phyloP scores from a whole-genome alignment of 2,113 vertebrate species.

The Leiothrix lutea region DNA sequence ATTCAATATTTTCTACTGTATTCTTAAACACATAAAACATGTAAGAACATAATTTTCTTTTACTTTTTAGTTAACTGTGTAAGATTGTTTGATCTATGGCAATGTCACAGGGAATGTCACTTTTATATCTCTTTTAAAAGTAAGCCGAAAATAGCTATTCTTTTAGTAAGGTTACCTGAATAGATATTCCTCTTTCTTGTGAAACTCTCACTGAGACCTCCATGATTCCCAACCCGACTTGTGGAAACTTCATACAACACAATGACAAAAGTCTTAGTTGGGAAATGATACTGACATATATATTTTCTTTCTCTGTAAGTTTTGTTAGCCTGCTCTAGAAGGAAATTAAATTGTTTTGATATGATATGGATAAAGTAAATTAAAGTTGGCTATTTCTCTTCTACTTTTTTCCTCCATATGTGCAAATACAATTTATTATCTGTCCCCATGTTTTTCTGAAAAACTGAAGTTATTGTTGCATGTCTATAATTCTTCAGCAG shows the following conservation, averaged over 20 bases:
- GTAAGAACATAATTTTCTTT: rapidly evolving
- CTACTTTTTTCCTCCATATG: background rate
- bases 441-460: background rate
- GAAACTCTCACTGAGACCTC: background rate
- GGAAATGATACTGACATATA: background rate
- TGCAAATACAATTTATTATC: background rate
- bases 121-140: background rate
- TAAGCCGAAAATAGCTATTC: background rate
- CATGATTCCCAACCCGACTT: background rate
- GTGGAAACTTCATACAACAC: background rate
- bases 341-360: background rate
- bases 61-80: background rate
- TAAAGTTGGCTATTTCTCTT: background rate
- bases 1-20: background rate
- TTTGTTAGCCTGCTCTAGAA: background rate
- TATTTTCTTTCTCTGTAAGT: background rate
- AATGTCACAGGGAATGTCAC: background rate
- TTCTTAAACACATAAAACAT: background rate
- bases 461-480: background rate
- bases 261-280: background rate
- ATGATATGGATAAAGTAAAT: background rate
- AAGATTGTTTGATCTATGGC: background rate
- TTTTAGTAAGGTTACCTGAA: background rate
- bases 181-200: background rate
- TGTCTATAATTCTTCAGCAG: background rate